Conservation (phyloP, 1,140 invertebrate species). For the Trichogramma pretiosum region DNA sequence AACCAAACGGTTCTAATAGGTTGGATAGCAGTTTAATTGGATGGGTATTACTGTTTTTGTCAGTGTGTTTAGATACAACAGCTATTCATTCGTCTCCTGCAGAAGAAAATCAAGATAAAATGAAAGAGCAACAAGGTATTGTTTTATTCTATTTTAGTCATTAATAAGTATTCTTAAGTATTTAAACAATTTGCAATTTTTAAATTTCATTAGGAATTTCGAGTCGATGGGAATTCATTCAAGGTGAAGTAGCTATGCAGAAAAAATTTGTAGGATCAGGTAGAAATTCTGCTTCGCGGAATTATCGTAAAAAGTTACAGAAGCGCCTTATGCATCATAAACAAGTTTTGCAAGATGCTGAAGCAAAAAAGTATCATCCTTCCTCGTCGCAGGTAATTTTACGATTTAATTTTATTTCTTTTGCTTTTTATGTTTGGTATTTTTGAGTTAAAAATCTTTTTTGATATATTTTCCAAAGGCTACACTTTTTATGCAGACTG, state of each 20-base stretch:
- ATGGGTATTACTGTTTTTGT: slow-evolving; percentile 72
- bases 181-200: slow-evolving; percentile 20
- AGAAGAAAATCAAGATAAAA: slow-evolving; percentile 38
- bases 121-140: slow-evolving; percentile 42
- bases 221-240: slow-evolving; percentile 73
- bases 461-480: slow-evolving; percentile 26
- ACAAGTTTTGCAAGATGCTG: slow-evolving; percentile 63
- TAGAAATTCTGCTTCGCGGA: slow-evolving; percentile 40
- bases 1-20: slow-evolving; percentile 31
- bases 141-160: neutral
- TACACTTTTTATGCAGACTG: slow-evolving; percentile 42
- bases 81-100: slow-evolving; percentile 21
- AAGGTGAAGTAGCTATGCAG: slow-evolving; percentile 59
- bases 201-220: too few relatives aligned
- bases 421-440: neutral
- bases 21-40: slow-evolving; percentile 54
- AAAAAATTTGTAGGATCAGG: slow-evolving; percentile 45
- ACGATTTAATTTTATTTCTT: slow-evolving; percentile 13
- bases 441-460: neutral
- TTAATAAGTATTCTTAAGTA: too few relatives aligned
- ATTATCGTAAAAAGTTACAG: slow-evolving; percentile 60
- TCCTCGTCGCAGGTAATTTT: slow-evolving; percentile 47
- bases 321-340: slow-evolving; percentile 62
- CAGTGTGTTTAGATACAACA: slow-evolving; percentile 61
- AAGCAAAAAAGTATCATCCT: slow-evolving; percentile 52